These are phyloP conservation scores for Apotomis turbidana DNA, from an alignment of 2,888 invertebrate species.

Conservation along the genomic window DNA sequence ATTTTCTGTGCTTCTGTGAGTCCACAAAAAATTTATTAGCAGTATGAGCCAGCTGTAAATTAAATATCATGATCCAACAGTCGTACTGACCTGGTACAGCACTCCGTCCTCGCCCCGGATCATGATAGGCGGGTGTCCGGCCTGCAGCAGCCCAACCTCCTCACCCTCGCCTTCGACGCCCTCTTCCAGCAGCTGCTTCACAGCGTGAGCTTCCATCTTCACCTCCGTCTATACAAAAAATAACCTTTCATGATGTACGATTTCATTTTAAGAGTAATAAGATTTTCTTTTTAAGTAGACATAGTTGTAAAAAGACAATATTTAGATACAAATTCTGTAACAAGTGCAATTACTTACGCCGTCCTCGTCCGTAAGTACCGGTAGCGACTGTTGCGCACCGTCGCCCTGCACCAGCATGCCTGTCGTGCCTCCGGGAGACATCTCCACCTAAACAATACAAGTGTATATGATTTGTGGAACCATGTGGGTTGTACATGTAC, in stretches of 20 bases:
- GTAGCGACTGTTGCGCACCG: conserved; percentile 74
- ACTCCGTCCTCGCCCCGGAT: conserved; percentile 94
- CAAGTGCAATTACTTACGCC: conserved; percentile 65
- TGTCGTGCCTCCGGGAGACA: conserved; percentile 86
- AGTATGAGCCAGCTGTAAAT: too few species aligned
- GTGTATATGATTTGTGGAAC: neutral
- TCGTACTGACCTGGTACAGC: conserved; percentile 86
- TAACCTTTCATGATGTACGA: neutral
- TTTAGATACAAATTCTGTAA: neutral
- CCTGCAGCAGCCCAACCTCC: conserved; percentile 68
- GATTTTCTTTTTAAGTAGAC: too few species aligned
- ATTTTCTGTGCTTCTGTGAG: too few species aligned
- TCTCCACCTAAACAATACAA: conserved; percentile 71
- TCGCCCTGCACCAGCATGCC: conserved; percentile 84
- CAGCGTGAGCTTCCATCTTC: conserved; percentile 82
- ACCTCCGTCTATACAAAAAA: conserved; percentile 65
- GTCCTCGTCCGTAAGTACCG: conserved; percentile 77
- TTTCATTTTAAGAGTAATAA: too few species aligned
- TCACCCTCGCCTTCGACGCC: conserved; percentile 72
- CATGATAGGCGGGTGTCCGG: conserved; percentile 86
- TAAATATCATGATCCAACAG: conserved; percentile 47
- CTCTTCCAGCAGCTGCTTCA: conserved; percentile 82
- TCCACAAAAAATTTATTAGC: too few species aligned
- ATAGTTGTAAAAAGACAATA: too few species aligned
- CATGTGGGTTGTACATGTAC: too few species aligned